phyloP scores from a whole-genome alignment of 2,113 vertebrate species.

The Misgurnus anguillicaudatus region DNA sequence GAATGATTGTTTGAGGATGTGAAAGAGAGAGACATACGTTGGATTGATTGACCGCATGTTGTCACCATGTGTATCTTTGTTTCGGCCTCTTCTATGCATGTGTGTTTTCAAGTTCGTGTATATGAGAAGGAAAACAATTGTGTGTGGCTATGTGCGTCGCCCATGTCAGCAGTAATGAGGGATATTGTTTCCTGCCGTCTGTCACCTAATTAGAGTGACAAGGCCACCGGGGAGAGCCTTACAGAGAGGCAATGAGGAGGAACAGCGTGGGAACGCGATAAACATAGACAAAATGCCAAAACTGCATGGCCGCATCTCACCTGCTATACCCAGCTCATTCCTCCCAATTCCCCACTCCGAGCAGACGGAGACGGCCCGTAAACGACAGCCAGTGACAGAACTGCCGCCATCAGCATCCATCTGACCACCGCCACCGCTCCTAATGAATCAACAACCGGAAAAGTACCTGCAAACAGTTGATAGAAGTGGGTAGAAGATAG shows the following conservation, averaged over 20 bases:
- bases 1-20: conserved; percentile 10
- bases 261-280: conserved; percentile 53
- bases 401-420: conserved; percentile 42
- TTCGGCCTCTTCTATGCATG: conserved; percentile 26
- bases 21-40: background rate
- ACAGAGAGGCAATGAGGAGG: conserved; percentile 50
- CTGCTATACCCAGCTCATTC: conserved; percentile 46
- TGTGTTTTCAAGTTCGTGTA: conserved; percentile 26
- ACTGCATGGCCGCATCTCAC: conserved; percentile 38
- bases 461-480: conserved; percentile 10
- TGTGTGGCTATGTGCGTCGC: conserved; percentile 39
- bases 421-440: conserved; percentile 21
- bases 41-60: conserved; percentile 8
- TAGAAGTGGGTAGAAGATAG: background rate
- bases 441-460: conserved; percentile 42
- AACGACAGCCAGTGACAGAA: conserved; percentile 41
- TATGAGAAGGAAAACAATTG: conserved; percentile 41
- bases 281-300: conserved; percentile 46
- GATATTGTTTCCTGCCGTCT: conserved; percentile 61
- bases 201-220: conserved; percentile 66
- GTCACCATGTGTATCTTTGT: conserved; percentile 14
- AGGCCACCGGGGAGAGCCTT: conserved; percentile 54
- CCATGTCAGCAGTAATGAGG: conserved; percentile 58
- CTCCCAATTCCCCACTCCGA: conserved; percentile 36
- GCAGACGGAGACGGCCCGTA: conserved; percentile 6